Base-by-base conservation (phyloP, 2,113 vertebrate species). In the Hippopotamus amphibius region DNA sequence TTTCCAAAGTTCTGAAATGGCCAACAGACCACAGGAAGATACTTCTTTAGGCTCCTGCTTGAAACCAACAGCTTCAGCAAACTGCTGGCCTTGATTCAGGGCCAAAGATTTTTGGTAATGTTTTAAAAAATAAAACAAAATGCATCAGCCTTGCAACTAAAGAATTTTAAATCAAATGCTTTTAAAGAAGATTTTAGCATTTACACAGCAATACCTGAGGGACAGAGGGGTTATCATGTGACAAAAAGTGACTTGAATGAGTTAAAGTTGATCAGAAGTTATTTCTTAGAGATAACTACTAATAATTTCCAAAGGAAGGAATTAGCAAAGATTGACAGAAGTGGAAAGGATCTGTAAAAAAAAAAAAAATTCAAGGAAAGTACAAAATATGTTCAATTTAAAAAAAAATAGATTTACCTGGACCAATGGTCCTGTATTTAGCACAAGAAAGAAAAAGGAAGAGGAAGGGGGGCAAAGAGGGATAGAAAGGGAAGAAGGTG, bases 61-160 rank as follows among this genome's bases (percentile, higher is more conserved):
- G 99, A 99, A 99, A 99, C 99, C 98, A 98, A 97, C 98, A 98
- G 99, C 98, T 99, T 99, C 99, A 50, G 76, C 98, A 99, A 99
- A 98, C 99, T 98, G 97, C 10, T 3, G 98, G 99, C 98, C 99
- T 99, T 99, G 99, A 99, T 99, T 98, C 53, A 99, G 98, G 99
- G 99, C 99, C 98, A 88, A 93, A 57, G 85, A 37, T 66, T 57
- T 95, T 43, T 2, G 3, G 21, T 87, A 30, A 57, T 46, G 37
- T 65, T 63, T 43, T 21, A 26, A 16, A 72, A 72, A 59, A 57
- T 37, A 30, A 87, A 95, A 71, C 26, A 95, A 90, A 68, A 65
- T 33, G 16, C 26, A 90, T 30, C 5, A 82, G 37, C 10, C 16
- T 5, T 66, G 30, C 30, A 30, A 79, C 28, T 17, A 57, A 80